Evolutionary conservation across 2,113 vertebrate genomes (phyloP), one percentile per base, ranked within the genome.

Genomic region (Pyrgilauda ruficollis): DNA sequence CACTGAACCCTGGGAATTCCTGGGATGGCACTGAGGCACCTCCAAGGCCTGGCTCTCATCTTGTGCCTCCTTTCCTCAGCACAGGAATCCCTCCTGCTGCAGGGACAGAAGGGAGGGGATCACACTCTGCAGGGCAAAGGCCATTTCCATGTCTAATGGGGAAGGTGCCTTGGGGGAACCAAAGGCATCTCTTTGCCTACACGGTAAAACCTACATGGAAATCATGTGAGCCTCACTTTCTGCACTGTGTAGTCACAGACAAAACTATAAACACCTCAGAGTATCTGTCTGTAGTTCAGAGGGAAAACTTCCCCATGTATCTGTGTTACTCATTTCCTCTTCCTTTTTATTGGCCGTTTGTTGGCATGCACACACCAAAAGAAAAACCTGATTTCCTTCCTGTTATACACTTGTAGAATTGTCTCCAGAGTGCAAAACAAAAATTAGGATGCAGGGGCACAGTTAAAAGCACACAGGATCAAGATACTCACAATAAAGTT

Each of bases 311-410:
- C 76, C 41, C 73, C 76, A 9, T 89, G 94, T 87, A 18, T 81
- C 15, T 56, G 83, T 69, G 84, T 96, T 96, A 89, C 87, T 96
- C 94, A 96, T 95, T 95, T 96, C 96, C 95, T 72, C 68, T 96
- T 97, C 93, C 92, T 95, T 87, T 96, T 95, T 94, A 93, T 96
- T 96, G 89, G 94, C 85, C 1, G 0, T 37, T 59, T 67, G 79
- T 49, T 96, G 92, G 88, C 82, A 35, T 33, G 64, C 79, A 81
- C 47, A 14, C 50, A 74, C 90, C 90, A 86, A 81, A 97, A 96
- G 87, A 88, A 95, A 97, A 94, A 90, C n/a, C n/a, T 30, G 27
- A 26, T 84, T 84, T 96, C 96, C 94, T 97, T 97, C 95, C 95
- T 92, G 82, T 95, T 86, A 78, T 12, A 95, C 74, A 61, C 66